Base-by-base conservation (phyloP, 2,888 invertebrate species). In the Cryptophagus acutangulus region DNA sequence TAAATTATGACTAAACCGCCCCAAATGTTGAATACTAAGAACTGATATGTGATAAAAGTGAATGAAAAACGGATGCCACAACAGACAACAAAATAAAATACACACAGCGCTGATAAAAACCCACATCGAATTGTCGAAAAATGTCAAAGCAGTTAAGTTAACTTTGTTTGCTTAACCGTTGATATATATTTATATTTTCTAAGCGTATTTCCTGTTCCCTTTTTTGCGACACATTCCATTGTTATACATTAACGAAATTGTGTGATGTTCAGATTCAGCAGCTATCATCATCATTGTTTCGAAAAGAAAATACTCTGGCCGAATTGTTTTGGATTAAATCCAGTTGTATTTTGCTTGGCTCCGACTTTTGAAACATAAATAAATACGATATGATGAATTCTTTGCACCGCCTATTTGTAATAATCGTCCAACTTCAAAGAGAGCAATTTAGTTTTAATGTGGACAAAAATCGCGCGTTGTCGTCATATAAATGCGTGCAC, bases 321-420 rank as follows among this genome's bases (percentile, higher is more conserved):
- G 49, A 46, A 51, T 53, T 51, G 48, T 49, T 47, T 53, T 53
- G 53, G 51, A 51, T 48, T 48, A 48, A 48, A 48, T 53, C 53
- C 53, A 51, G 51, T 51, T 46, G 36, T 31, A 16, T 31, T 31
- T 31, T 15, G 16, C 4, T 31, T 31, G 29, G 31, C 24, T 6
- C 24, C 9, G 3, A 16, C 31, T n/a, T n/a, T n/a, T n/a, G n/a
- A n/a, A n/a, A n/a, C n/a, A n/a, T n/a, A n/a, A n/a, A n/a, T n/a
- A n/a, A n/a, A n/a, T n/a, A n/a, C n/a, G n/a, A n/a, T n/a, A n/a
- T n/a, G n/a, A n/a, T n/a, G n/a, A n/a, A n/a, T n/a, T n/a, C n/a
- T n/a, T n/a, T n/a, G n/a, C n/a, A n/a, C n/a, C n/a, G n/a, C n/a
- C n/a, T n/a, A n/a, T n/a, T n/a, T n/a, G n/a, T n/a, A n/a, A n/a